Base-by-base conservation (phyloP, 2,113 vertebrate species). In the Psilopsiagon aymara region DNA sequence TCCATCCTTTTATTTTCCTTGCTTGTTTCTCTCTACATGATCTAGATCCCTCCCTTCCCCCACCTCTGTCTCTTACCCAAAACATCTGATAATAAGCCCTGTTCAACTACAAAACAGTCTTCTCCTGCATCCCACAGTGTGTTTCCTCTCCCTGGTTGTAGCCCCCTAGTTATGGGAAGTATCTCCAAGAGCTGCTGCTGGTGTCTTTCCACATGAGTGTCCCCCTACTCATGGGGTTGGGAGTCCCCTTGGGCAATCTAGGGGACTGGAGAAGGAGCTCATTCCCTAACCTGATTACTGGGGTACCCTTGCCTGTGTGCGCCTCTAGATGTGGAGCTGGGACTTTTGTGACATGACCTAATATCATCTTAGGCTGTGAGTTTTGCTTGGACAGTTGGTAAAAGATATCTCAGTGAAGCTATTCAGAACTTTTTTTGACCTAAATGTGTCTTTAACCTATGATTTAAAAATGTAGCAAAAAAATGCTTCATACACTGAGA, bases 211-310 rank as follows among this genome's bases (percentile, higher is more conserved):
- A 2, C 27, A 79, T 0, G 0, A 28, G 0, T n/a, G 4, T 70
- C 4, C 2, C 17, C 5, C 4, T 47, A 4, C 6, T 31, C 5
- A 0, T 15, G 24, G 3, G 10, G 7, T 1, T 55, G 7, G 5
- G 23, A 4, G 7, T 47, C 39, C 62, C 12, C 79, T 62, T 67
- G 20, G 3, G 63, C 10, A 53, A 59, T 37, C 24, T 25, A 62
- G 29, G 41, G 2, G 6, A 62, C 3, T 7, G 43, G 23, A 68
- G 27, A 0, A 0, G 27, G 17, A 23, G 6, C 1, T 68, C 1
- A 21, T 37, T 51, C 13, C 2, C 16, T 80, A 31, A 21, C 10
- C 37, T 44, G 5, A 28, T 39, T 63, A 29, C 1, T 44, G 41
- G 35, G 3, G 4, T 43, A 13, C 8, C 3, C 6, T 23, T 52